A percentile compares a stretch with the other conserved stretches of the same genome.
Evolutionary conservation across 2,797 vertebrate species (phyloP).

Genomic region (Takifugu ocellatus): DNA sequence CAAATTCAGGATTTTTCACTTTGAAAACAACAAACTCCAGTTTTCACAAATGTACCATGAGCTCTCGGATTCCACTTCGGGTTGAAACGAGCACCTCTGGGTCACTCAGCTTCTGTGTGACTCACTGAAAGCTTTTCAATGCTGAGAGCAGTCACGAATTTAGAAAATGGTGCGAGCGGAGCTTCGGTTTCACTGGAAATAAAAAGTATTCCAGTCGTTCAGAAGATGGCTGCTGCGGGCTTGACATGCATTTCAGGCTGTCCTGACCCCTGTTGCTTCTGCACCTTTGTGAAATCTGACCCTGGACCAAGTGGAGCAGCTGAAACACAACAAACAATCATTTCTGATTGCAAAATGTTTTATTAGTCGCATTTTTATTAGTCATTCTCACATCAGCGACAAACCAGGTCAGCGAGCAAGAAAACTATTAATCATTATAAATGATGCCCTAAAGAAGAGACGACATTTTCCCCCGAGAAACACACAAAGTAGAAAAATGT

Average conservation of each 20-base stretch:
- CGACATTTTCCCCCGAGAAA: slow-evolving; percentile 23
- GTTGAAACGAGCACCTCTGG: slow-evolving; percentile 7
- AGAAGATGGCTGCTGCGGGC: slow-evolving; percentile 25
- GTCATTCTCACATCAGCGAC: slow-evolving; percentile 51
- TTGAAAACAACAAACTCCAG: neutral
- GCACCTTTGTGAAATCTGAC: slow-evolving; percentile 27
- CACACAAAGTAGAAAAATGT: slow-evolving; percentile 34
- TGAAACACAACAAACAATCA: too few species aligned
- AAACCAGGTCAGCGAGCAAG: neutral
- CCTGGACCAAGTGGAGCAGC: too few species aligned
- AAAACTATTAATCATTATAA: too few species aligned
- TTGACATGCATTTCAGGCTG: slow-evolving; percentile 25
- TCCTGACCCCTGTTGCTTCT: slow-evolving; percentile 22
- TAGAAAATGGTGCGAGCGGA: slow-evolving; percentile 9
- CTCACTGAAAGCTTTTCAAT: slow-evolving; percentile 44
- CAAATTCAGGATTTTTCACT: neutral
- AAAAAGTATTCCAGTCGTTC: slow-evolving; percentile 14
- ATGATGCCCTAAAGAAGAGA: too few species aligned
- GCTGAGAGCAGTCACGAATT: slow-evolving; percentile 23
- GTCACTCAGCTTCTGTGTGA: slow-evolving; percentile 26
- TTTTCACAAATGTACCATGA: neutral
- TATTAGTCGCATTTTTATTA: slow-evolving; percentile 9
- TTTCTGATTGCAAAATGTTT: neutral
- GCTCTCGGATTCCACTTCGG: slow-evolving; percentile 11
- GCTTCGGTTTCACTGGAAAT: slow-evolving; percentile 15